phyloP scores from a whole-genome alignment of 2,888 invertebrate genomes.

The Chrysolina americana region DNA sequence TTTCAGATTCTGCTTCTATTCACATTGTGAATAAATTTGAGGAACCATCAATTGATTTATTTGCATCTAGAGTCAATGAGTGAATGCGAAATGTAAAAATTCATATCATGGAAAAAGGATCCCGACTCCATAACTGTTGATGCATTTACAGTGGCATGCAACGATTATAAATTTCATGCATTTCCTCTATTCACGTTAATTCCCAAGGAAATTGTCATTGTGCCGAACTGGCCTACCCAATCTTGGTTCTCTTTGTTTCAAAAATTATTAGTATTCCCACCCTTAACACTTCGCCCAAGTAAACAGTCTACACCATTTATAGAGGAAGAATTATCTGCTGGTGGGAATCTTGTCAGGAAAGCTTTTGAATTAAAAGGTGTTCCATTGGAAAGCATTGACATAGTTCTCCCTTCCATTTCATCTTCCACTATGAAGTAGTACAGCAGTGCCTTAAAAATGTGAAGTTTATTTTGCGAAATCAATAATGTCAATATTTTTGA shows the following conservation, averaged over 20 bases:
- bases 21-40: constrained; percentile 35
- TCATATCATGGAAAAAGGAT: constrained; percentile 32
- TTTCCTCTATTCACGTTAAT: constrained; percentile 28
- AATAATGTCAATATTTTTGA: constrained; percentile 17
- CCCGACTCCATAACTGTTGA: constrained; percentile 27
- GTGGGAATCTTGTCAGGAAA: constrained; percentile 13
- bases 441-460: constrained; percentile 22
- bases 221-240: constrained; percentile 32
- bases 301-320: neutral
- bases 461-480: constrained; percentile 12
- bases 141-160: constrained; percentile 31
- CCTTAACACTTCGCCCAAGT: neutral
- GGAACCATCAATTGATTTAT: constrained; percentile 26
- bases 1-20: constrained; percentile 23
- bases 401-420: constrained; percentile 18
- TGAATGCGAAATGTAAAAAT: constrained; percentile 31
- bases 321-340: neutral
- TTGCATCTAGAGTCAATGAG: constrained; percentile 27
- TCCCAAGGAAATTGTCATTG: constrained; percentile 29
- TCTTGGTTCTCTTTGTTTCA: constrained; percentile 34
- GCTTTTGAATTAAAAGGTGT: constrained; percentile 15
- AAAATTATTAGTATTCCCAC: constrained; percentile 22
- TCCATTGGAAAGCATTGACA: constrained; percentile 2
- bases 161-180: constrained; percentile 24
- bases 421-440: constrained; percentile 18